Evolutionary conservation across 2,113 vertebrate species (phyloP), one percentile per base, ranked within the genome.

Genomic region (Drymodes brunneopygia): DNA sequence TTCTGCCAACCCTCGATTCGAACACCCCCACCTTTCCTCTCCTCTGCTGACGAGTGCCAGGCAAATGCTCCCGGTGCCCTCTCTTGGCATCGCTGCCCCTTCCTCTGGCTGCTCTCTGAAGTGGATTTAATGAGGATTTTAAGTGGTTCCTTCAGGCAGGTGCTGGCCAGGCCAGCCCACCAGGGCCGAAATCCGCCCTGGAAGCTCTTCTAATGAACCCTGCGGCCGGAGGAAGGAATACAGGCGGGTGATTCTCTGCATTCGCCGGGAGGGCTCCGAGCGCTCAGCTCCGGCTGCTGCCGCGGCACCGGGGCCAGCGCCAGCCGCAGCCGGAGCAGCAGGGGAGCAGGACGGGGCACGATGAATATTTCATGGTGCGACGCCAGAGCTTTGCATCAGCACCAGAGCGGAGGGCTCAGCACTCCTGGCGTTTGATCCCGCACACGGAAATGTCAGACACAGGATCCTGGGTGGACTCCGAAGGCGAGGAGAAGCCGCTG

Each of bases 331-430:
- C 25, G 3, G 54, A 38, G 85, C 77, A 9, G 78, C 7, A 4
- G 47, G 78, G 24, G 36, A 66, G 86, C 57, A 45, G 66, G 31
- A 50, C 5, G 15, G 48, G 54, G 12, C 53, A 48, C 14, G 3
- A 94, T 92, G 92, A 92, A 92, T 95, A 86, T 83, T 91, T 82
- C 95, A 94, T 88, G 54, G 44, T 4, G 80, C 71, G 21, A 2
- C 1, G 5, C 62, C 92, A 69, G 90, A 64, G 57, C 80, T 88
- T 31, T 12, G 60, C 83, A 33, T 54, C 69, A 67, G 45, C 48
- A 23, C 48, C 2, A 1, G 35, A 58, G 83, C 1, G 25, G 48
- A 88, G 92, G 48, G 80, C 83, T 92, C 89, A 36, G 86, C 69
- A 10, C 22, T 57, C 44, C 40, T 11, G 65, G 1, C 21, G 89